phyloP scores from a whole-genome alignment of 2,797 vertebrate genomes.

The Rhynchotus rufescens region DNA sequence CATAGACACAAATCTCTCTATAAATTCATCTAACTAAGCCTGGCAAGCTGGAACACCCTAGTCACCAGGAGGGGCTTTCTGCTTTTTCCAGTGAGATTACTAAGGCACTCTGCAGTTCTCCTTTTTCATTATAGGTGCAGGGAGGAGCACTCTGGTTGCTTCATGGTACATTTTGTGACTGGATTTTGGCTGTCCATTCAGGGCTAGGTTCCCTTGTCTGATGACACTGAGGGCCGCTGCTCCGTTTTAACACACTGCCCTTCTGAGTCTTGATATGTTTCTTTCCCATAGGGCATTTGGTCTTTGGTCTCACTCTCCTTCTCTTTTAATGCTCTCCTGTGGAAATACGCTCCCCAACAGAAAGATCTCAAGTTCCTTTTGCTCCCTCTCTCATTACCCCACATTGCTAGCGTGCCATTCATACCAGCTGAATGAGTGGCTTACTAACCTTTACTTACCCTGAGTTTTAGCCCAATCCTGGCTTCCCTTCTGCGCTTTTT shows the following conservation, averaged over 20 bases:
- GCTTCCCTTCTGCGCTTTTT: neutral
- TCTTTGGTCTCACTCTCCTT: fast-evolving
- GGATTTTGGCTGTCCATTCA: neutral
- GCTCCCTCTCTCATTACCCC: neutral
- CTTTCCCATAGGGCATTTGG: fast-evolving
- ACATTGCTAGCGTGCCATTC: neutral
- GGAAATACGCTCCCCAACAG: neutral
- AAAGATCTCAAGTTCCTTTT: neutral
- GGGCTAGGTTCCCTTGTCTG: neutral
- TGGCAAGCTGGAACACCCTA: neutral
- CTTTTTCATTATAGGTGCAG: neutral
- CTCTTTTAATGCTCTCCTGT: neutral
- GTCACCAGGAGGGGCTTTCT: neutral
- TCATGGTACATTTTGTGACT: neutral
- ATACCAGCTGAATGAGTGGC: neutral
- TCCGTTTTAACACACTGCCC: neutral
- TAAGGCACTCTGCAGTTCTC: neutral
- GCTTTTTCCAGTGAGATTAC: neutral
- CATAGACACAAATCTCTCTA: neutral
- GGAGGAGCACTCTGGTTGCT: neutral
- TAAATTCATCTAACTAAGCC: neutral
- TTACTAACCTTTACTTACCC: neutral
- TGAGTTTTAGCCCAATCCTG: neutral
- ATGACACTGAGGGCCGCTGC: neutral
- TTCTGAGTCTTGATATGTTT: neutral